Evolutionary conservation across 1,140 invertebrate species (phyloP), one percentile per base, ranked within the genome.

Genomic region (Meloidogyne hapla): DNA sequence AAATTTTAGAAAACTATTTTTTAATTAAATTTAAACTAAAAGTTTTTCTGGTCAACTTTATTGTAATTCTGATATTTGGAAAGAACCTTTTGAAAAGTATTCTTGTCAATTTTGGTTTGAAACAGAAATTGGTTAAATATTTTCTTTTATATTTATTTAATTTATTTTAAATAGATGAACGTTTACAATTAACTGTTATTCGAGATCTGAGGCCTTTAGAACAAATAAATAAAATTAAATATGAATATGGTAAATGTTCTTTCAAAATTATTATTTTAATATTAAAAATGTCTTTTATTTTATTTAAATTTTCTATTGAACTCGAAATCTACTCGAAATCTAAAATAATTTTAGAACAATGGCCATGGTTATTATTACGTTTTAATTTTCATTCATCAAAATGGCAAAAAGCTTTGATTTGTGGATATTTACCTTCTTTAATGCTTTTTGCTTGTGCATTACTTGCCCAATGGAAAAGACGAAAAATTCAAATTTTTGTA

Each of bases 391-490:
- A 23, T 42, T 74, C 45, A 25, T 61, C 65, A 40, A 61, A 64
- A 70, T 82, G 81, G 81, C 79, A 73, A 21, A 77, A 69, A 33
- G 68, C 71, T 12, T 65, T 82, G 18, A 75, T 82, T 25, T 42
- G n/a, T 23, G 5, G 70, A 10, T 82, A 78, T 64, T n/a, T 84
- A 21, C 81, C 81, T 26, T 74, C 76, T 15, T 38, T 82, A 28
- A 38, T 82, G 21, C 69, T 82, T 28, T 82, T 82, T 72, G 33
- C 56, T 48, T 69, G 74, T 48, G 74, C 68, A 26, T 56, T 84
- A n/a, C 79, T 84, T 80, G 74, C 83, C 42, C 81, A 82, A 81
- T 82, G 77, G 78, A 84, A 80, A 56, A 67, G 81, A 38, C 56
- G 81, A 3, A 82, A 82, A 69, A 63, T 84, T 23, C 81, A 82